Conservation (phyloP, 2,113 vertebrate genomes). For the Steatornis caripensis region DNA sequence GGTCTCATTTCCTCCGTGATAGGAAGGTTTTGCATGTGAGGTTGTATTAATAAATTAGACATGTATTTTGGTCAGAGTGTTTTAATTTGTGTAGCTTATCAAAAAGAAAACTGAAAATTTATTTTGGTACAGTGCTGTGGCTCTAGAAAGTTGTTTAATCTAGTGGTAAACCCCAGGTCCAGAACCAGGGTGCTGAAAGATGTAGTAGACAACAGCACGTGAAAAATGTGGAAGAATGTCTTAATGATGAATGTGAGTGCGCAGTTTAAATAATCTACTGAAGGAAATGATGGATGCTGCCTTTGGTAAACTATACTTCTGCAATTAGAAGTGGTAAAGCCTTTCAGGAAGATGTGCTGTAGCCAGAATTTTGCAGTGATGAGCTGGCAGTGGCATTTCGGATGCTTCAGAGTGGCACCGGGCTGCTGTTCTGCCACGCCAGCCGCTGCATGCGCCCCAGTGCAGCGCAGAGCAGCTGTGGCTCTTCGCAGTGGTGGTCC, state of each 20-base stretch:
- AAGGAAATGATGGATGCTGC: background rate
- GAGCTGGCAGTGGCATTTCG: background rate
- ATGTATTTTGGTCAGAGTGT: background rate
- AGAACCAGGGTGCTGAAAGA: background rate
- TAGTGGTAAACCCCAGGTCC: background rate
- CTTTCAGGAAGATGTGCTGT: background rate
- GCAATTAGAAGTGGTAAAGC: background rate
- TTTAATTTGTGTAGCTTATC: background rate
- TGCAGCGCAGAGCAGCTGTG: background rate
- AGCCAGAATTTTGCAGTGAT: background rate
- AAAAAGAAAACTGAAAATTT: background rate
- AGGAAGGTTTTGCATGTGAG: background rate
- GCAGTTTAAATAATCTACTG: background rate
- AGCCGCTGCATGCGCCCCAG: background rate
- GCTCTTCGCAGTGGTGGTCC: background rate
- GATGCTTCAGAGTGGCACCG: background rate
- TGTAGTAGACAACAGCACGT: background rate
- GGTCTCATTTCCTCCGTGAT: background rate
- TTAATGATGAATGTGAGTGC: background rate
- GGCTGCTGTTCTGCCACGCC: background rate
- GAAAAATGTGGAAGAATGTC: background rate
- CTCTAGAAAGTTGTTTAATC: background rate
- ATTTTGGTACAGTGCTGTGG: background rate
- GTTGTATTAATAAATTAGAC: background rate
- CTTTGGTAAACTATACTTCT: accelerated